A percentile compares a stretch with the other conserved stretches of the same genome.
phyloP scores from a whole-genome alignment of 2,113 vertebrate species.

The Pygoscelis adeliae region DNA sequence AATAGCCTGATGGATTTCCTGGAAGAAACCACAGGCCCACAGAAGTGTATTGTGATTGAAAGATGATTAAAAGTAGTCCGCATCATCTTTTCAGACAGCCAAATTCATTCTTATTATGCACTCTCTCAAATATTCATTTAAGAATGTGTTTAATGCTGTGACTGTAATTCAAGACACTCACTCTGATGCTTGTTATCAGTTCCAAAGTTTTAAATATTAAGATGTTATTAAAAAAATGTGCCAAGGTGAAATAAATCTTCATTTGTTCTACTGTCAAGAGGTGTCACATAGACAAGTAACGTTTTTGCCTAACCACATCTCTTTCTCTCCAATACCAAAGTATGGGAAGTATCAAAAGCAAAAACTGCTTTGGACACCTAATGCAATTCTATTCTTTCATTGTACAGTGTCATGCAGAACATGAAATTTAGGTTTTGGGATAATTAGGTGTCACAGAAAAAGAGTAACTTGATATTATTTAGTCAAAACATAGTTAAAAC shows the following conservation, averaged over 20 bases:
- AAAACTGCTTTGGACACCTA: background rate
- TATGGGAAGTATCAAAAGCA: background rate
- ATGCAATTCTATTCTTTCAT: background rate
- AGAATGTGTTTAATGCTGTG: background rate
- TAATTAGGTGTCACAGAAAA: background rate
- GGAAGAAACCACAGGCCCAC: background rate
- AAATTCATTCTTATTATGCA: background rate
- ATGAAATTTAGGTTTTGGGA: background rate
- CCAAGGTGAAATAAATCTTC: background rate
- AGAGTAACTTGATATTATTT: background rate
- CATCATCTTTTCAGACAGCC: background rate
- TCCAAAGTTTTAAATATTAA: background rate
- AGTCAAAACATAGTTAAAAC: background rate
- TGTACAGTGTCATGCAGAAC: background rate
- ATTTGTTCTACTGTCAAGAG: background rate
- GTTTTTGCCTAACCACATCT: background rate
- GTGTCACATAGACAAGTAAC: background rate
- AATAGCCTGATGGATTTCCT: background rate
- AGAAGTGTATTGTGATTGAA: background rate
- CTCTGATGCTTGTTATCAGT: background rate
- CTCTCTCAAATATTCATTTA: background rate
- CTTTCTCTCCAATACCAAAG: background rate
- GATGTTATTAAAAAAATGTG: background rate
- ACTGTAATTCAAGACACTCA: background rate
- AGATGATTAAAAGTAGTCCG: background rate